phyloP scores from a whole-genome alignment of 1,140 invertebrate genomes.

The Drosophila saltans region DNA sequence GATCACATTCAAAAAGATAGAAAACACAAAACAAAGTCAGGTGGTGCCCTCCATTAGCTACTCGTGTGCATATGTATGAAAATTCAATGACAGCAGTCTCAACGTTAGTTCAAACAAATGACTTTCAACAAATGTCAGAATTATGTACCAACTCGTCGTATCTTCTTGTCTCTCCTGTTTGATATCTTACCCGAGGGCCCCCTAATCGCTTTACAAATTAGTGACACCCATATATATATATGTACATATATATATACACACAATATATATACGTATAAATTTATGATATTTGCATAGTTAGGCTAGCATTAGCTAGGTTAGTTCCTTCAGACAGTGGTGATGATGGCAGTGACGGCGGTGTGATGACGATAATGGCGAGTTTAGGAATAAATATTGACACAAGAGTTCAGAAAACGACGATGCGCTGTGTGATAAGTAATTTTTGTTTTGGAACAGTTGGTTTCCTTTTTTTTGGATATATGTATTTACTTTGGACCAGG shows the following conservation, averaged over 20 bases:
- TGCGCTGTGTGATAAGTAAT: constrained; percentile 8
- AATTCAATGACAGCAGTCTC: constrained; percentile 7
- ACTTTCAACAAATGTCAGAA: constrained; percentile 39
- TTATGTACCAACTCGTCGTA: constrained; percentile 8
- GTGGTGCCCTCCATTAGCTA: neutral
- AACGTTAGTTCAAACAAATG: constrained; percentile 25
- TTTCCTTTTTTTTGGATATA: neutral
- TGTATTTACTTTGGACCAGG: constrained; percentile 12
- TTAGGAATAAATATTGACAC: constrained; percentile 21
- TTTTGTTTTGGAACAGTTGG: constrained; percentile 7
- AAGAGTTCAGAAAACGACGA: constrained; percentile 14
- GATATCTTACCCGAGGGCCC: neutral
- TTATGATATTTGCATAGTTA: constrained; percentile 53
- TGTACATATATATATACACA: neutral
- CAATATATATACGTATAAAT: constrained; percentile 22
- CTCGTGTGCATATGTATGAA: neutral
- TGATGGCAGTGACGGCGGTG: neutral
- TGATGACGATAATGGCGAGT: constrained; percentile 25
- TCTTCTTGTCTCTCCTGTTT: constrained; percentile 8
- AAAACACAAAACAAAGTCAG: neutral
- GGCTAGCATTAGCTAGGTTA: constrained; percentile 21
- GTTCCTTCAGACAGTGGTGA: neutral
- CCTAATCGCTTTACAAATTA: constrained; percentile 31
- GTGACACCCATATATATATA: neutral
- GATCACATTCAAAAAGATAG: neutral